Percentiles rank a stretch among this genome's conserved stretches.
Evolutionary conservation across 2,888 invertebrate genomes (phyloP).

Genomic region (Didymodactylos carnosus): DNA sequence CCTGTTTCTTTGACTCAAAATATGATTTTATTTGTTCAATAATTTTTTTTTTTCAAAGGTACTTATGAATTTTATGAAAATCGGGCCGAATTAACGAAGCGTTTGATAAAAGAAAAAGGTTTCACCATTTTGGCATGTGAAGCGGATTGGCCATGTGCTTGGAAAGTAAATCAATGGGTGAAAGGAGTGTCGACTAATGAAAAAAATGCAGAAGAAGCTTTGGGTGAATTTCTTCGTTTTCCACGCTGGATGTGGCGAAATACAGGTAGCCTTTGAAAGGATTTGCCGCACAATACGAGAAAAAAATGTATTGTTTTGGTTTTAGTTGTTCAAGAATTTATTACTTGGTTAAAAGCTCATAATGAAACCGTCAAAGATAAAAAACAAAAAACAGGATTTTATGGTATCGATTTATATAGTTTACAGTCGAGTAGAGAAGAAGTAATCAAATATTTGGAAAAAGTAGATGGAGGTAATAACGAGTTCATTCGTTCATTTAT

Average conservation of each 20-base stretch:
- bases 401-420: not conserved
- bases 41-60: not conserved
- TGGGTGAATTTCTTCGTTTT: not conserved
- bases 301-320: too few relatives aligned
- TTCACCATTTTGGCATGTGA: not conserved
- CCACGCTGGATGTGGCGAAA: not conserved
- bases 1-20: not conserved
- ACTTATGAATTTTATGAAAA: not conserved
- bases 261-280: too few relatives aligned
- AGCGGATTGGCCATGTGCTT: not conserved
- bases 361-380: not conserved
- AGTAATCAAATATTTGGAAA: not conserved
- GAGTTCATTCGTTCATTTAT: too few relatives aligned
- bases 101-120: not conserved
- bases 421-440: not conserved
- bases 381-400: not conserved
- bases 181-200: not conserved
- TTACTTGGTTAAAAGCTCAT: not conserved
- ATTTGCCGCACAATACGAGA: too few relatives aligned
- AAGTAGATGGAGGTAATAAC: not conserved
- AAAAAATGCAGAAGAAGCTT: not conserved
- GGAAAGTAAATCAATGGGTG: not conserved
- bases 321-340: not conserved
- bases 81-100: not conserved
- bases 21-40: not conserved